Conservation (phyloP, 2,888 invertebrate species). For the Eilema caniola region DNA sequence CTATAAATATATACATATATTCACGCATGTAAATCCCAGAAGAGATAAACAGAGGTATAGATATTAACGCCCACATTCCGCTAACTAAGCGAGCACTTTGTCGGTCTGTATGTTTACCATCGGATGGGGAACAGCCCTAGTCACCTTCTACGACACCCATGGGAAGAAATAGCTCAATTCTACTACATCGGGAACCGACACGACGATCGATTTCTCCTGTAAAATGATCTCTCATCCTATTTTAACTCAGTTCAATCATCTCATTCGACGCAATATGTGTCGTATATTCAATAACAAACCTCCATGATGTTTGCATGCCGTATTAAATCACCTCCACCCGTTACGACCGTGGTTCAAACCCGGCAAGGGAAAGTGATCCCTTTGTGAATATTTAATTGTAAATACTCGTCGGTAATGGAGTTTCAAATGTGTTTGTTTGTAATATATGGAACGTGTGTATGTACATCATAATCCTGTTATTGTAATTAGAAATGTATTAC, state of each 20-base stretch:
- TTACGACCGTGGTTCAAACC: neutral
- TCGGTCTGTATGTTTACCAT: too few relatives aligned
- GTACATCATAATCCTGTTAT: neutral
- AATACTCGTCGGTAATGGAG: slow-evolving; percentile 10
- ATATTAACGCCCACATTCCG: too few relatives aligned
- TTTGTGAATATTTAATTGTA: slow-evolving; percentile 41
- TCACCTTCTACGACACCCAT: too few relatives aligned
- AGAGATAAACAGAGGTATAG: too few relatives aligned
- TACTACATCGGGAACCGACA: too few relatives aligned
- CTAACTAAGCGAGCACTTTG: too few relatives aligned
- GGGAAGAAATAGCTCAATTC: too few relatives aligned
- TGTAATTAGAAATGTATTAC: neutral
- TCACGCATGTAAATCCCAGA: too few relatives aligned
- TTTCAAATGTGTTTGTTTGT: neutral
- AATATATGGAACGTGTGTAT: neutral
- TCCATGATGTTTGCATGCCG: slow-evolving; percentile 2
- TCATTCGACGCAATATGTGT: neutral
- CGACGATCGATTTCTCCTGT: too few relatives aligned
- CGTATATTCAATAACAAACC: slow-evolving; percentile 3
- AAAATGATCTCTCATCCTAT: neutral
- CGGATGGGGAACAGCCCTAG: too few relatives aligned
- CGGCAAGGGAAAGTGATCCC: slow-evolving; percentile 19
- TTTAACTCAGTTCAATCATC: neutral
- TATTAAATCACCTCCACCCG: slow-evolving; percentile 9
- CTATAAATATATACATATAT: too few relatives aligned